Evolutionary conservation across 1,140 invertebrate species (phyloP).

Genomic region (Heliconius himera): DNA sequence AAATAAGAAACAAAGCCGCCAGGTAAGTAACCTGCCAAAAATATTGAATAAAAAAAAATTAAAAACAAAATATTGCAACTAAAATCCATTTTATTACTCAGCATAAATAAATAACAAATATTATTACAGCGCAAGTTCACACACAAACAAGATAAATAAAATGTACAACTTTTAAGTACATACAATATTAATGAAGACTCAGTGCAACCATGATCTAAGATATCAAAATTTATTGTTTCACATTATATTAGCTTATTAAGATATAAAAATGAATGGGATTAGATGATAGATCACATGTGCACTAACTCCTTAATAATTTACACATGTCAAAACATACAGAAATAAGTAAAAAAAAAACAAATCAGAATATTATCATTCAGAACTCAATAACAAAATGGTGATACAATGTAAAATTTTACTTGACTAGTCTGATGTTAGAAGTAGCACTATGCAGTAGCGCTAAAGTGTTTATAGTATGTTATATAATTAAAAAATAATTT

Average conservation of each 20-base stretch:
- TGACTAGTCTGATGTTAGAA: conserved; percentile 1
- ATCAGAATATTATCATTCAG: neutral
- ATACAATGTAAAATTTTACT: neutral
- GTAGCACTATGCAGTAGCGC: neutral
- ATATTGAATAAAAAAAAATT: conserved; percentile 62
- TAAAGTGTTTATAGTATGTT: neutral
- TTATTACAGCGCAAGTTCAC: conserved; percentile 22
- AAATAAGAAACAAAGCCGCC: conserved; percentile 90
- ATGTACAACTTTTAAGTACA: conserved; percentile 20
- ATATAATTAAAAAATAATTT: neutral
- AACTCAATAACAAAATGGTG: neutral
- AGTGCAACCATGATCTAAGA: neutral
- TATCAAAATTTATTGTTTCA: neutral
- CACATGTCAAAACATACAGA: neutral
- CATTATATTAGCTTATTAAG: neutral
- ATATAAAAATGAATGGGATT: neutral
- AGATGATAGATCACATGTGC: neutral
- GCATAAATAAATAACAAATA: conserved; percentile 39
- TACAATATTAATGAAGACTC: conserved; percentile 1
- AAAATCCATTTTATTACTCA: conserved; percentile 43
- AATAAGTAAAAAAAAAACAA: neutral
- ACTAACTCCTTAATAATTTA: conserved; percentile 1
- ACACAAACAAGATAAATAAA: conserved; percentile 17
- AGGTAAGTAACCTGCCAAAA: conserved; percentile 84
- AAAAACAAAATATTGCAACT: conserved; percentile 49